Conservation (phyloP, 2,888 invertebrate genomes). For the Epirrhoe tristata region DNA sequence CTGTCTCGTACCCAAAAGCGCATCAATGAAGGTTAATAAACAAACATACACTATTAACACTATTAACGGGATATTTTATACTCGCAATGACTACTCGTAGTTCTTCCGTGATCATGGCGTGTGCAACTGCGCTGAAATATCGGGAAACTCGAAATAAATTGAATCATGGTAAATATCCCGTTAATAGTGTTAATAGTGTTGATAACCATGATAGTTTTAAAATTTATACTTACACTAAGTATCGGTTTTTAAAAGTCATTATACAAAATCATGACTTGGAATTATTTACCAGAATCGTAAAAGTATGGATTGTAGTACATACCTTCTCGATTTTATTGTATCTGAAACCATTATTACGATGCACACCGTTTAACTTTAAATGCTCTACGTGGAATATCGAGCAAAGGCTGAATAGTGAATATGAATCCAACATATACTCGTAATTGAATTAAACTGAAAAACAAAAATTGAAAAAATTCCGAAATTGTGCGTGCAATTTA, state of each 20-base stretch:
- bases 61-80: too few relatives aligned
- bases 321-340: constrained; percentile 62
- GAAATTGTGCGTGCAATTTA: not conserved
- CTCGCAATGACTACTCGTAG: too few relatives aligned
- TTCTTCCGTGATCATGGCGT: too few relatives aligned
- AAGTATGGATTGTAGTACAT: constrained; percentile 34
- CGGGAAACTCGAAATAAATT: too few relatives aligned
- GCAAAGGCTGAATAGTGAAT: constrained; percentile 6
- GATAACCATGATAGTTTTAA: too few relatives aligned
- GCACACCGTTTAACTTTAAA: constrained; percentile 71
- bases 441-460: constrained; percentile 21
- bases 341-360: constrained; percentile 65
- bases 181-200: too few relatives aligned
- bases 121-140: too few relatives aligned
- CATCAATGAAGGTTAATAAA: too few relatives aligned
- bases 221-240: too few relatives aligned
- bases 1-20: too few relatives aligned
- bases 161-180: too few relatives aligned
- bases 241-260: not conserved
- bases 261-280: not conserved
- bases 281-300: constrained; percentile 39
- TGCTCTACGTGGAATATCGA: constrained; percentile 33
- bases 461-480: constrained; percentile 5
- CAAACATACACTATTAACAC: too few relatives aligned
- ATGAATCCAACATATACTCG: constrained; percentile 18